These are phyloP conservation scores for Hormaphis cornu DNA, from an alignment of 1,140 invertebrate species.

Conservation along the genomic window DNA sequence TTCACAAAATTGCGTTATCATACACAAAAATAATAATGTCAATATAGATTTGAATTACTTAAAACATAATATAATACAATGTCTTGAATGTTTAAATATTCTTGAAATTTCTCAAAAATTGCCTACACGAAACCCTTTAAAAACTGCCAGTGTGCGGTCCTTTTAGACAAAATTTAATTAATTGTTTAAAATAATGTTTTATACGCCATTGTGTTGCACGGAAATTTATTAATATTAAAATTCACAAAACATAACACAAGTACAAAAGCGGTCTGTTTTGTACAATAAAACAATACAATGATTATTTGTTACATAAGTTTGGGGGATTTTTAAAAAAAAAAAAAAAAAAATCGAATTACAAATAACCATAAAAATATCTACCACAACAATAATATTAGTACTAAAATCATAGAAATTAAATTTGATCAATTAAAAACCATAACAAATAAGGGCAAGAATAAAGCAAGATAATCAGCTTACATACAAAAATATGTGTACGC, in stretches of 20 bases:
- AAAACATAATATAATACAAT: too few relatives aligned
- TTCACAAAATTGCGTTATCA: too few relatives aligned
- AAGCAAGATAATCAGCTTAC: constrained; percentile 3
- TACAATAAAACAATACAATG: background rate
- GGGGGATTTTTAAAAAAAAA: background rate
- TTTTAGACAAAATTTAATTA: too few relatives aligned
- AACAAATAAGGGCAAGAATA: background rate
- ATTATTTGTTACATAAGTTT: background rate
- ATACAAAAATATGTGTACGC: background rate
- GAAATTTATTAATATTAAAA: too few relatives aligned
- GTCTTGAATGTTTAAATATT: too few relatives aligned
- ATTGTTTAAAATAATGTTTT: too few relatives aligned
- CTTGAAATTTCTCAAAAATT: too few relatives aligned
- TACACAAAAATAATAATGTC: too few relatives aligned
- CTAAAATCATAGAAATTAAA: background rate
- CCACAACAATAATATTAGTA: background rate
- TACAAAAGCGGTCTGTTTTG: background rate
- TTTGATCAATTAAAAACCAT: constrained; percentile 10
- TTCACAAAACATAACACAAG: background rate
- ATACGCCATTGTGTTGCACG: too few relatives aligned
- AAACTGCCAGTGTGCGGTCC: too few relatives aligned
- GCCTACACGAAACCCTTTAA: too few relatives aligned
- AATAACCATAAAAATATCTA: background rate
- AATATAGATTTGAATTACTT: too few relatives aligned
- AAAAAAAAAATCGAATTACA: background rate